Evolutionary conservation across 1,140 invertebrate genomes (phyloP).

Genomic region (Apocrypta bakeri): DNA sequence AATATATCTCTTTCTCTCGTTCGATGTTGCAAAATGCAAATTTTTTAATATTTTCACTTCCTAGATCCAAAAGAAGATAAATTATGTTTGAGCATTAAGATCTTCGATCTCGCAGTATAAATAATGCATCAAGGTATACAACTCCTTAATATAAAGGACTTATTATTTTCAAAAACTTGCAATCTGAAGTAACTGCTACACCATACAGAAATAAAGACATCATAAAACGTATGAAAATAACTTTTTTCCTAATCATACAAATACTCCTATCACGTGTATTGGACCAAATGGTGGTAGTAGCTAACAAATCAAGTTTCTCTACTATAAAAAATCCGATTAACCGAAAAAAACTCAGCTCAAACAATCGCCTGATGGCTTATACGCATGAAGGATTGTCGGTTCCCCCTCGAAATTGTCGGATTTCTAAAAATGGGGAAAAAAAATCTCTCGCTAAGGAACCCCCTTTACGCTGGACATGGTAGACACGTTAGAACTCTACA

Average conservation of each 20-base stretch:
- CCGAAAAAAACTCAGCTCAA: slow-evolving; percentile 12
- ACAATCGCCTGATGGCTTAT: background rate
- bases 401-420: slow-evolving; percentile 56
- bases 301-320: no score
- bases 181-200: background rate
- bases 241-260: slow-evolving; percentile 36
- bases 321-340: slow-evolving; percentile 35
- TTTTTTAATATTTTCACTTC: slow-evolving; percentile 13
- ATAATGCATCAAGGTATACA: background rate
- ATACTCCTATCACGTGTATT: background rate
- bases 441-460: slow-evolving; percentile 46
- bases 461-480: background rate
- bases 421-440: slow-evolving; percentile 61
- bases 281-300: slow-evolving; percentile 25
- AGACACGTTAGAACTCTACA: background rate
- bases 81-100: background rate
- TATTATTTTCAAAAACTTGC: no score
- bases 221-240: slow-evolving; percentile 47
- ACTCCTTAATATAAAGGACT: no score
- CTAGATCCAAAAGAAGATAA: background rate
- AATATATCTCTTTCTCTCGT: background rate
- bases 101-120: background rate
- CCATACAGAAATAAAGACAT: background rate
- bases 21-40: background rate
- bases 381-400: background rate